Evolutionary conservation across 2,888 invertebrate genomes (phyloP), one percentile per base, ranked within the genome.

Genomic region (Heliconius charithonia): DNA sequence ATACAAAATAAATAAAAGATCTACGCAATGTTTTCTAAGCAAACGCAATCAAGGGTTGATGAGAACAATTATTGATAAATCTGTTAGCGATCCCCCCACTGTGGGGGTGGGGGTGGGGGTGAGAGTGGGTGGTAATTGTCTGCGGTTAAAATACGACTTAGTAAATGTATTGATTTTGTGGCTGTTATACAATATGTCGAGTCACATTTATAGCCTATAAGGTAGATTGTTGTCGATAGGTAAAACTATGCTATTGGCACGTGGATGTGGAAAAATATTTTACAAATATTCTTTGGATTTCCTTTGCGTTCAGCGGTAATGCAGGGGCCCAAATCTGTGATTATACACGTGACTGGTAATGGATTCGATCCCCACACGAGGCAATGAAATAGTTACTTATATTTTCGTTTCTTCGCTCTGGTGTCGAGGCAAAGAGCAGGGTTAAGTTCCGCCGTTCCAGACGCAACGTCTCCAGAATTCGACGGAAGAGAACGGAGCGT

Each of bases 31-130:
- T 77, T 67, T 77, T 41, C 59, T 51, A 73, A 69, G 69, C 75
- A 80, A 78, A 81, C 76, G 69, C 56, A 77, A 80, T 81, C 77
- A 80, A 66, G 56, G 70, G 41, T 62, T 71, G 75, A 71, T 45
- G 66, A 59, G 66, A 70, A 80, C 77, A 77, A 80, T 75, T 81
- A 81, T 77, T 75, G 78, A 80, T 76, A 80, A 81, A 80, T 81
- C 80, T 76, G 78, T 80, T 71, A 78, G 78, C 80, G 19, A 63
- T n/a, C 25, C 70, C 27, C 59, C 66, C 25, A 16, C 19, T 2
- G 51, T 6, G 16, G 51, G 19, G 22, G 22, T 51, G 51, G 51
- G 51, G 22, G 51, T 19, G 51, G 51, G 75, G 73, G 75, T 63
- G 41, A 32, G 45, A 7, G 70, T 80, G 78, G 70, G 77, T 22